Percentiles rank a stretch among this genome's conserved stretches.
Conservation (phyloP, 2,888 invertebrate genomes). For the Bellardia bayeri region DNA sequence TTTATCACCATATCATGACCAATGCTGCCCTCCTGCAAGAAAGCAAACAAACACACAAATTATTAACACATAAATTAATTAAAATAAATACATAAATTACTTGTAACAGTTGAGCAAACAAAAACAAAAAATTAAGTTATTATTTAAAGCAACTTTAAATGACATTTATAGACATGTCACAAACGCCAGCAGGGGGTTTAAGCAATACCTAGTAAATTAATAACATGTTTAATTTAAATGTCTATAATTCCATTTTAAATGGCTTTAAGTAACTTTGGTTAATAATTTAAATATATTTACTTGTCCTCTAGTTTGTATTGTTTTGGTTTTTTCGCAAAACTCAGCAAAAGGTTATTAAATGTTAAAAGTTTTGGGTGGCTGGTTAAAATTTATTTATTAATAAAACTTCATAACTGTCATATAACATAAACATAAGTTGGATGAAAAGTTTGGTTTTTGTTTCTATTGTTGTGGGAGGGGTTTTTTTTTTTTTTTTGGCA, state of each 20-base stretch:
- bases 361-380: not conserved
- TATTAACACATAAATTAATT: constrained; percentile 30
- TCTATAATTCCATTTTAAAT: not conserved
- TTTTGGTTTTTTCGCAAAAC: constrained; percentile 1
- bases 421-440: not conserved
- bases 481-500: not conserved
- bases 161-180: not conserved
- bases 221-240: not conserved
- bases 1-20: constrained; percentile 95
- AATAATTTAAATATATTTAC: not conserved
- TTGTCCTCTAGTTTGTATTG: constrained; percentile 18
- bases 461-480: not conserved
- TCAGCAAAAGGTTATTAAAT: not conserved
- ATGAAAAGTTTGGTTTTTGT: not conserved
- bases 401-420: constrained; percentile 13
- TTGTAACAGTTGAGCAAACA: constrained; percentile 17
- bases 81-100: constrained; percentile 22
- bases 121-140: constrained; percentile 15
- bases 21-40: constrained; percentile 93
- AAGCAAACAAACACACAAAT: constrained; percentile 73
- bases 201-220: not conserved
- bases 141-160: not conserved
- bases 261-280: not conserved
- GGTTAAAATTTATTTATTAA: constrained; percentile 16
- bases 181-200: not conserved